Evolutionary conservation across 2,888 invertebrate species (phyloP).

Genomic region (Drosophila robusta): DNA sequence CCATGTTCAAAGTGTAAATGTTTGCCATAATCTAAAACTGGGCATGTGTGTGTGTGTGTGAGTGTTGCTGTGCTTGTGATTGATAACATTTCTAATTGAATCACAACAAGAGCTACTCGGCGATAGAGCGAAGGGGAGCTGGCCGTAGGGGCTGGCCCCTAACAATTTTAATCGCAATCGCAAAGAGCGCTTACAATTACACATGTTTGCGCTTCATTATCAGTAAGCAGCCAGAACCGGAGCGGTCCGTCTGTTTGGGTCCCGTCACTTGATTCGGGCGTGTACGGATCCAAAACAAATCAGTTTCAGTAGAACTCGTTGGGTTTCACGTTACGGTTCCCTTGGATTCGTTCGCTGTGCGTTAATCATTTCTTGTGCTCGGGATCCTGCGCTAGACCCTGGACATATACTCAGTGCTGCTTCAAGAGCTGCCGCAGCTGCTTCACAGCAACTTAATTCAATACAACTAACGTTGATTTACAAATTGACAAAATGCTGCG

Average conservation of each 20-base stretch:
- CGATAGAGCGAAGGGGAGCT: background rate
- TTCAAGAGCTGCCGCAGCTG: background rate
- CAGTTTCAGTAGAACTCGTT: conserved; percentile 62
- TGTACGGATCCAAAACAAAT: conserved; percentile 34
- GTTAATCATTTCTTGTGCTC: background rate
- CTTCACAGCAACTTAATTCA: background rate
- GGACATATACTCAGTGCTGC: background rate
- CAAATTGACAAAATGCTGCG: conserved; percentile 53
- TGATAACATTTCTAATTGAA: conserved; percentile 72
- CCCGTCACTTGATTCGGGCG: conserved; percentile 43
- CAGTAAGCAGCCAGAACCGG: conserved; percentile 38
- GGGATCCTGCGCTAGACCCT: conserved; percentile 30
- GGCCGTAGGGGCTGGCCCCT: conserved; percentile 15
- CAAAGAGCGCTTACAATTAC: conserved; percentile 71
- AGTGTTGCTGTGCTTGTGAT: conserved; percentile 42
- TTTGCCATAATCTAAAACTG: conserved; percentile 57
- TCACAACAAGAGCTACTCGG: conserved; percentile 51
- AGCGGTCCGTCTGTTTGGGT: conserved; percentile 20
- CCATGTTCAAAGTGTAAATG: conserved; percentile 51
- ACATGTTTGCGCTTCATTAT: conserved; percentile 71
- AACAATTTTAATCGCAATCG: conserved; percentile 71
- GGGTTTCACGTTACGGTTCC: conserved; percentile 52
- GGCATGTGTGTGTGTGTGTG: conserved; percentile 21
- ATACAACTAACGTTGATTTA: background rate
- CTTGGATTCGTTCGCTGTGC: conserved; percentile 14